Percentiles rank a stretch among this genome's conserved stretches.
Evolutionary conservation across 92 coral and sea anemone species (phyloP).

Genomic region (Heliopora coerulea): DNA sequence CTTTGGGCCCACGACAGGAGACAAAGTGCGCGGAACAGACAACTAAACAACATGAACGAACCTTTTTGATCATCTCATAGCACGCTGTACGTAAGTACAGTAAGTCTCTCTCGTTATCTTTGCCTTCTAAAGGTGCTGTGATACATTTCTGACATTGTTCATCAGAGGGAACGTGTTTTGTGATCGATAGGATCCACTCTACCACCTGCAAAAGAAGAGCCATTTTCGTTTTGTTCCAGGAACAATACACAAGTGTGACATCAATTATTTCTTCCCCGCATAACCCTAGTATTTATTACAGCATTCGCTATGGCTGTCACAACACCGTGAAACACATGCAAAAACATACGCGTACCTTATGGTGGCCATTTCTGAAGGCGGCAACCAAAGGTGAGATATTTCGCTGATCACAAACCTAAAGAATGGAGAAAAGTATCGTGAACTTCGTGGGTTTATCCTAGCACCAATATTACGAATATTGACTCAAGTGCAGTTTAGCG

Average conservation of each 20-base stretch:
- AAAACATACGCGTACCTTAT: conserved; percentile 74
- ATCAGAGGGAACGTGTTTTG: conserved; percentile 92
- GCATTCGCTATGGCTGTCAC: too few species aligned
- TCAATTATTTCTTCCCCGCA: too few species aligned
- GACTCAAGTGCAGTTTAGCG: too few species aligned
- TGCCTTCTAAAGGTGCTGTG: conserved; percentile 95
- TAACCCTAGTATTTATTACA: too few species aligned
- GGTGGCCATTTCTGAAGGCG: conserved; percentile 97
- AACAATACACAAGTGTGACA: too few species aligned
- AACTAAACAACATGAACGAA: conserved; percentile 18
- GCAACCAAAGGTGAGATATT: conserved; percentile 95
- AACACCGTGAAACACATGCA: too few species aligned
- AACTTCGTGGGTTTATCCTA: neutral
- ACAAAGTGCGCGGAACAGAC: too few species aligned
- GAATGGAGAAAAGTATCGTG: neutral
- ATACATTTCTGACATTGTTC: conserved; percentile 96
- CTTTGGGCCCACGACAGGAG: too few species aligned
- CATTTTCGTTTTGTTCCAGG: neutral
- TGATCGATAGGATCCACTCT: conserved; percentile 88
- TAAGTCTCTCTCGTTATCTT: conserved; percentile 83
- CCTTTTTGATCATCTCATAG: conserved; percentile 94
- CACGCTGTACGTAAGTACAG: conserved; percentile 95
- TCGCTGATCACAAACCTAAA: conserved; percentile 83
- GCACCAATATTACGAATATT: too few species aligned
- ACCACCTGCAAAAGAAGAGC: conserved; percentile 56